Evolutionary conservation across 2,113 vertebrate species (phyloP).

Genomic region (Pyxicephalus adspersus): DNA sequence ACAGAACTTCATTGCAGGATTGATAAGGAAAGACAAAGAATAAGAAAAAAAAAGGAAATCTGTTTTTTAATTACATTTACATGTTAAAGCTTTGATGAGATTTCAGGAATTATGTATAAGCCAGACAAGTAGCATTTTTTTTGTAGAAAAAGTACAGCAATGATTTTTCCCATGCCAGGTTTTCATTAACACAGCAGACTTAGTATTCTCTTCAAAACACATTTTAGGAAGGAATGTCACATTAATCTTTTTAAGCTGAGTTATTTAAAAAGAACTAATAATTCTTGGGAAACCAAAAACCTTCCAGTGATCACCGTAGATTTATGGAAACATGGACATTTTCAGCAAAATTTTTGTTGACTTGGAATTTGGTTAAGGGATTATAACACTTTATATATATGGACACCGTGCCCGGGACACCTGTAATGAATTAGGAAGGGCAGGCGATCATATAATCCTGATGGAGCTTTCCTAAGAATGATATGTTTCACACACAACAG

Average conservation of each 20-base stretch:
- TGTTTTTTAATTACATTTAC: too few relatives aligned
- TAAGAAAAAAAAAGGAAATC: too few relatives aligned
- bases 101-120: too few relatives aligned
- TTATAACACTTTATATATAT: neutral
- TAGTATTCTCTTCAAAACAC: too few relatives aligned
- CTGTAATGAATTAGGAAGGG: conserved; percentile 20
- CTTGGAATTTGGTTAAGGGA: neutral
- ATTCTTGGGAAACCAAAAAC: neutral
- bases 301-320: neutral
- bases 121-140: too few relatives aligned
- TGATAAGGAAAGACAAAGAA: too few relatives aligned
- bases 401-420: neutral
- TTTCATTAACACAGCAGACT: too few relatives aligned
- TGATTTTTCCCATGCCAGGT: too few relatives aligned
- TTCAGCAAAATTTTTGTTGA: neutral
- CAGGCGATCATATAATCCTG: conserved; percentile 6
- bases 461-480: neutral
- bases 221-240: neutral
- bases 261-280: neutral
- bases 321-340: conserved; percentile 14
- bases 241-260: neutral
- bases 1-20: too few relatives aligned
- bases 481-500: neutral
- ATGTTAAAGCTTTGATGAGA: too few relatives aligned
- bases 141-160: too few relatives aligned